A percentile compares a stretch with the other conserved stretches of the same genome.
Evolutionary conservation across 2,113 vertebrate genomes (phyloP).

Genomic region (Brachirus orientalis): DNA sequence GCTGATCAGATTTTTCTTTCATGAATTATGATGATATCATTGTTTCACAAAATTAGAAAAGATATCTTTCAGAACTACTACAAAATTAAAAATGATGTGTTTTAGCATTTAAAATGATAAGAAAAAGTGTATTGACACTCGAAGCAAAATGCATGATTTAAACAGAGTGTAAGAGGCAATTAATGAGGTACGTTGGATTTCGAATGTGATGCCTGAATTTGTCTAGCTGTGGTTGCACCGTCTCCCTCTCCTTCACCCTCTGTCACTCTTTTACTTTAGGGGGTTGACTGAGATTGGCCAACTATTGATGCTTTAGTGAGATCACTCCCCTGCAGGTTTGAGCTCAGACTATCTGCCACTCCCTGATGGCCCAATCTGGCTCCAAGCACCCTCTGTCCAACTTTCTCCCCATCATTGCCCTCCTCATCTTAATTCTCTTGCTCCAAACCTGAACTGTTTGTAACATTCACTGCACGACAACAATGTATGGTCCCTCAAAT

Average conservation of each 20-base stretch:
- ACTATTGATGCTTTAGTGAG: constrained; percentile 56
- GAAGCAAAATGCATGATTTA: no score
- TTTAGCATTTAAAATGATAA: no score
- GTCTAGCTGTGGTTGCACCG: constrained; percentile 17
- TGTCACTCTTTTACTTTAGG: constrained; percentile 25
- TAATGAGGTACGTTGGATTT: neutral
- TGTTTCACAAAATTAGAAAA: no score
- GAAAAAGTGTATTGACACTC: no score
- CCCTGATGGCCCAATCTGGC: constrained; percentile 63
- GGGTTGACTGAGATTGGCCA: constrained; percentile 30
- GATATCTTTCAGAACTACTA: no score
- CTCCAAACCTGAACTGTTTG: constrained; percentile 41
- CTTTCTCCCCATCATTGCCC: constrained; percentile 3
- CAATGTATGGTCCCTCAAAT: constrained; percentile 40
- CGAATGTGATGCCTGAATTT: neutral
- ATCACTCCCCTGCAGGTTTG: constrained; percentile 71
- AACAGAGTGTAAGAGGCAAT: neutral
- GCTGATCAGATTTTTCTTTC: no score
- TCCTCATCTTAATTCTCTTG: constrained; percentile 13
- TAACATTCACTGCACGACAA: constrained; percentile 45
- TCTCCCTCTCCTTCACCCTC: constrained; percentile 29
- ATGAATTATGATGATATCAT: no score
- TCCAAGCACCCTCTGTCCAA: constrained; percentile 23
- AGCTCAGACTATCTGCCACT: constrained; percentile 59
- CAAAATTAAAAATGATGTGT: no score